Conservation (phyloP, 1,140 invertebrate genomes). For the Lerema accius region DNA sequence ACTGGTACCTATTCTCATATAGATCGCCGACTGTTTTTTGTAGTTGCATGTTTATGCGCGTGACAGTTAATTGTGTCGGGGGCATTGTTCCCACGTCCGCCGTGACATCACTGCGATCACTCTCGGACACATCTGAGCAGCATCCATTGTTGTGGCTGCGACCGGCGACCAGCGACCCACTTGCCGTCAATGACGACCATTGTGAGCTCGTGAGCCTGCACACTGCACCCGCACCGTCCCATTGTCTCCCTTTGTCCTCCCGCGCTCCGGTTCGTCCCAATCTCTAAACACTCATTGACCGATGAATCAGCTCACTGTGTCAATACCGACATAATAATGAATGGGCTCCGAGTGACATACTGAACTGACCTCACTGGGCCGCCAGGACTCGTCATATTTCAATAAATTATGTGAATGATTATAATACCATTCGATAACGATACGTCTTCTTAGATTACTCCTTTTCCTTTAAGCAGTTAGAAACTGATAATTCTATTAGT, state of each 20-base stretch:
- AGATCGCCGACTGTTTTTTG: conserved; percentile 7
- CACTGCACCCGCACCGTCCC: conserved; percentile 6
- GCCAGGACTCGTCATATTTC: conserved; percentile 1
- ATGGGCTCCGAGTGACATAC: conserved; percentile 15
- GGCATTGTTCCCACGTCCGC: conserved; percentile 56
- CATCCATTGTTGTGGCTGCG: conserved; percentile 44
- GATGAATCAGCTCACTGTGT: conserved; percentile 29
- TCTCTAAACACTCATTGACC: not conserved
- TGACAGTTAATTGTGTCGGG: conserved; percentile 47
- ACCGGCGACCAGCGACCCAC: conserved; percentile 43
- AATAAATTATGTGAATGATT: no score
- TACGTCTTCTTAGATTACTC: no score
- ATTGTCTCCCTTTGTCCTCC: conserved; percentile 13
- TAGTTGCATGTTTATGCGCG: not conserved
- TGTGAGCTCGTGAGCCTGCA: conserved; percentile 43
- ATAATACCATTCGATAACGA: no score
- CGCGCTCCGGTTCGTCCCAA: conserved; percentile 9
- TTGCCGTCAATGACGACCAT: conserved; percentile 44
- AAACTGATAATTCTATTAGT: no score
- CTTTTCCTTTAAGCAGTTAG: no score
- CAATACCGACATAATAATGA: conserved; percentile 7
- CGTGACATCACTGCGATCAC: conserved; percentile 60
- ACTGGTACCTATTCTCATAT: not conserved
- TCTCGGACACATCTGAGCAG: conserved; percentile 42
- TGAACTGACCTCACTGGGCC: not conserved